Evolutionary conservation across 2,888 invertebrate species (phyloP), one percentile per base, ranked within the genome.

Genomic region (Drosophila colorata): DNA sequence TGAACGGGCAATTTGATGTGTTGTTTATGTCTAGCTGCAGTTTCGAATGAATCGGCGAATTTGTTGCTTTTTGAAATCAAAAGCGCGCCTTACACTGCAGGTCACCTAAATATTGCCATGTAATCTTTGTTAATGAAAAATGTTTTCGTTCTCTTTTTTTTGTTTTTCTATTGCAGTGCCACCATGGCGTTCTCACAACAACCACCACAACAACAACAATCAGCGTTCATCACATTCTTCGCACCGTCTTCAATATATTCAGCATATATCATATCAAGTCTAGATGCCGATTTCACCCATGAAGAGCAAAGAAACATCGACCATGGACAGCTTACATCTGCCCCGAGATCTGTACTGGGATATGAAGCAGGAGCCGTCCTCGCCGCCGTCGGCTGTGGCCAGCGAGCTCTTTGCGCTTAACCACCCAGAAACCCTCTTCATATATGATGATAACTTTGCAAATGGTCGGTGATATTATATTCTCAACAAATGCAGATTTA

Each of bases 111-210:
- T 69, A 69, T 9, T 66, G 58, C 37, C 53, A 8, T 33, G 33
- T 60, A 47, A 65, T 61, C 28, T 11, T 28, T 38, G 33, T 51
- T 70, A 61, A 61, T 69, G 9, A 8, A 53, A 56, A 23, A 18
- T 0, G 11, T 35, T 37, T 14, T 60, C 31, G 11, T 35, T 37
- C n/a, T 60, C 31, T 16, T 9, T 6, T 35, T 41, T 57, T 41
- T 43, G 51, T 74, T 43, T 38, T 9, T 16, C 33, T 8, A 16
- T 95, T 94, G 74, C 94, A 97, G 96, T 93, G 96, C 96, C 96
- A 95, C 88, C 92, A 96, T 97, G 96, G 96, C 96, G 94, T 94
- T 94, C 93, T 93, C 93, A 93, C 92, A 93, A 94, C 82, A 80
- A 78, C 65, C 67, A 43, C 40, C 52, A 67, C 70, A 61, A 44